A percentile compares a stretch with the other conserved stretches of the same genome.
These are phyloP conservation scores for Eulemur coronatus DNA, from an alignment of 2,797 vertebrate genomes.

Conservation along the genomic window DNA sequence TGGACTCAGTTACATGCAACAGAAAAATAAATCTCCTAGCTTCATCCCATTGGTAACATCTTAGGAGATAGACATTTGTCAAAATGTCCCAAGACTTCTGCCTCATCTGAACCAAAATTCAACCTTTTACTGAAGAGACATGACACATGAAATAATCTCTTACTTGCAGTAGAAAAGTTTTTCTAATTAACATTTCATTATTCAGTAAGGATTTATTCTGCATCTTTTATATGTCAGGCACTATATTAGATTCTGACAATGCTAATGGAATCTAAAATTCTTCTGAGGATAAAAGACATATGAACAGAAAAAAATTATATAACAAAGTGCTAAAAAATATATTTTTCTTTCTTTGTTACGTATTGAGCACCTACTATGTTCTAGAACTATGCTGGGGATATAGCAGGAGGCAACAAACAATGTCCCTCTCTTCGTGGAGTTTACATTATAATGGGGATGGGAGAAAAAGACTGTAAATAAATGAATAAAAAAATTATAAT, in stretches of 20 bases:
- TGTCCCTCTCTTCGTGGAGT: background rate
- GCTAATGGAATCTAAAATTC: background rate
- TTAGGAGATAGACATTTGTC: background rate
- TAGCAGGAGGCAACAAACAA: background rate
- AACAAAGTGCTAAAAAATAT: background rate
- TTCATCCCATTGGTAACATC: background rate
- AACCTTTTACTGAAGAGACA: background rate
- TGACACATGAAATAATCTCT: background rate
- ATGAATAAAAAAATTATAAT: background rate
- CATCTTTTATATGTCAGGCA: background rate
- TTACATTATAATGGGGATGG: background rate
- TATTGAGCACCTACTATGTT: background rate
- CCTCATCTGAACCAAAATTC: background rate
- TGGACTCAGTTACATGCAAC: background rate
- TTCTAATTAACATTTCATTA: background rate
- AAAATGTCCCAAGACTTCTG: background rate
- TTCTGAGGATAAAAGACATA: background rate
- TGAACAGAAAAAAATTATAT: background rate
- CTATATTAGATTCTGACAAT: background rate
- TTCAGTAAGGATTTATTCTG: background rate
- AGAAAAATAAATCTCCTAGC: background rate
- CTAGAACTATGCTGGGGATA: background rate
- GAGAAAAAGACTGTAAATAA: background rate
- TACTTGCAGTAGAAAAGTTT: background rate
- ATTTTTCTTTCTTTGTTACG: background rate